phyloP scores from a whole-genome alignment of 2,888 invertebrate genomes.

The Spilarctia lutea region DNA sequence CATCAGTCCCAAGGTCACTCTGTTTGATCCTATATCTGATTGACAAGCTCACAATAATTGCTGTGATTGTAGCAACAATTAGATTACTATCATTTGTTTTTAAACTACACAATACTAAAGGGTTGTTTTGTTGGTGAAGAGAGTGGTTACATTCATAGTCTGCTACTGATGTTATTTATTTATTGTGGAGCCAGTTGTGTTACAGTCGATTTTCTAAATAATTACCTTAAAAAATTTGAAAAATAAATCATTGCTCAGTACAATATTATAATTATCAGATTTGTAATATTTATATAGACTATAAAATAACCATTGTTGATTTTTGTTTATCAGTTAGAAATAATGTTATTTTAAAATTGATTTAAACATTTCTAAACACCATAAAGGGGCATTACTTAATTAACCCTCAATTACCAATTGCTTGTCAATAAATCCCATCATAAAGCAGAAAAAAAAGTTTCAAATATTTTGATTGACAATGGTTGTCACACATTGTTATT shows the following conservation, averaged over 20 bases:
- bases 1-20: conserved; percentile 86
- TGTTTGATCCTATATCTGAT: conserved; percentile 81
- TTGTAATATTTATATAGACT: conserved; percentile 50
- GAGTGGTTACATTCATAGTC: conserved; percentile 75
- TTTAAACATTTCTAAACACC: conserved; percentile 43
- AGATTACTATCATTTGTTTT: conserved; percentile 83
- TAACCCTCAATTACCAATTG: neutral
- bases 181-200: conserved; percentile 83
- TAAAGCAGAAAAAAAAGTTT: neutral
- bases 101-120: conserved; percentile 73
- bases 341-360: conserved; percentile 41
- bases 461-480: conserved; percentile 4
- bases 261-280: conserved; percentile 48
- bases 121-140: conserved; percentile 79
- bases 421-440: neutral
- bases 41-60: conserved; percentile 85
- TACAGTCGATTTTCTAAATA: conserved; percentile 79
- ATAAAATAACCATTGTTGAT: conserved; percentile 59
- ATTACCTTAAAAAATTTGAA: conserved; percentile 57
- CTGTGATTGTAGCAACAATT: conserved; percentile 86
- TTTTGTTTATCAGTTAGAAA: conserved; percentile 60
- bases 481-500: conserved; percentile 8
- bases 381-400: conserved; percentile 7
- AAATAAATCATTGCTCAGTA: conserved; percentile 64
- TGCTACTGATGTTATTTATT: conserved; percentile 85